A percentile compares a stretch with the other conserved stretches of the same genome.
These are phyloP conservation scores for Cyanistes caeruleus DNA, from an alignment of 2,113 vertebrate genomes.

Conservation along the genomic window DNA sequence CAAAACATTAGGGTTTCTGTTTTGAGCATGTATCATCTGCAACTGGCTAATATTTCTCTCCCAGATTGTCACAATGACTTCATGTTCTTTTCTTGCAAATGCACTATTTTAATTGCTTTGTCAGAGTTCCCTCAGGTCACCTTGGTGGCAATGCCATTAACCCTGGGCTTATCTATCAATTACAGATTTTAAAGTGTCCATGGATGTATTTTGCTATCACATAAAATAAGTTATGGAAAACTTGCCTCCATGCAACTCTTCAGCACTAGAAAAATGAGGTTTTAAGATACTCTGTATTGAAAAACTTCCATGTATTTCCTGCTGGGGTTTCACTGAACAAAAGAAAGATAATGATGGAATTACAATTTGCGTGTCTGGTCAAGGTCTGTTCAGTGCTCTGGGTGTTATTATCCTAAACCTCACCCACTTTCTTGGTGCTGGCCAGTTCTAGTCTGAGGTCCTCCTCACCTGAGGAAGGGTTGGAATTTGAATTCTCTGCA, in stretches of 20 bases:
- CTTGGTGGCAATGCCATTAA: slow-evolving; percentile 48
- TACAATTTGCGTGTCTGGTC: neutral
- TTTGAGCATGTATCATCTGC: slow-evolving; percentile 31
- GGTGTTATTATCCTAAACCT: neutral
- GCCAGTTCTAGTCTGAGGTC: neutral
- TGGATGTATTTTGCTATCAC: neutral
- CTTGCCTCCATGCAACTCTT: neutral
- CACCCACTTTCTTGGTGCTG: neutral
- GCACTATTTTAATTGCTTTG: slow-evolving; percentile 39
- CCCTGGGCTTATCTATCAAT: slow-evolving; percentile 29
- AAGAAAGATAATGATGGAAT: neutral
- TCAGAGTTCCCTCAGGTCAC: slow-evolving; percentile 15
- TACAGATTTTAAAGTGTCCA: slow-evolving; percentile 9
- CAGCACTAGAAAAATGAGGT: neutral
- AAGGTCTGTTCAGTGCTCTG: neutral
- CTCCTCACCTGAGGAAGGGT: neutral
- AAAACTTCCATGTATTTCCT: neutral
- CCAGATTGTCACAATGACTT: neutral
- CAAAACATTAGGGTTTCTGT: slow-evolving; percentile 54
- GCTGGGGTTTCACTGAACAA: neutral
- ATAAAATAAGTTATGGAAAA: neutral
- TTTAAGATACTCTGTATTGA: neutral
- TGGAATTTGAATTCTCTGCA: neutral
- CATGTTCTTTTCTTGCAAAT: slow-evolving; percentile 23
- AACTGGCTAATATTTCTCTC: neutral